Percentiles rank a stretch among this genome's conserved stretches.
Evolutionary conservation across 2,888 invertebrate genomes (phyloP).

Genomic region (Coleophora deauratella): DNA sequence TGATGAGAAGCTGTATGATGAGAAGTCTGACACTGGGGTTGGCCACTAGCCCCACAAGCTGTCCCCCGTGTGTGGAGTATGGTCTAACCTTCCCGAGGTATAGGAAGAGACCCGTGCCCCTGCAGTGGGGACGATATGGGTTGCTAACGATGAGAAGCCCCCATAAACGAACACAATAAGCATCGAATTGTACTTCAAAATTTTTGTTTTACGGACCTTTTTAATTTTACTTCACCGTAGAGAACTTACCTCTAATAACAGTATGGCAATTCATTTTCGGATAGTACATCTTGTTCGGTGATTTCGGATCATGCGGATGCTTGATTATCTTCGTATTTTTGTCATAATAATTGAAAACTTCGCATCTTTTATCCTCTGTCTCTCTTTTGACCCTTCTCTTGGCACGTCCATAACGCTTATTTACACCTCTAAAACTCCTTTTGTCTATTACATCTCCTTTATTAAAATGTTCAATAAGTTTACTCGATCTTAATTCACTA

Average conservation of each 20-base stretch:
- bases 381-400: slow-evolving; percentile 36
- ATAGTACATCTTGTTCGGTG: slow-evolving; percentile 33
- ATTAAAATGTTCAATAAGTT: slow-evolving; percentile 18
- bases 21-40: too few relatives aligned
- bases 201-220: too few relatives aligned
- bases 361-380: slow-evolving; percentile 32
- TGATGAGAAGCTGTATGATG: too few relatives aligned
- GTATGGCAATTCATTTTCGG: slow-evolving; percentile 46
- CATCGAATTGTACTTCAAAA: too few relatives aligned
- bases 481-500: not conserved
- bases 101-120: too few relatives aligned
- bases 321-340: slow-evolving; percentile 24
- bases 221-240: too few relatives aligned
- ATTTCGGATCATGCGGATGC: slow-evolving; percentile 41
- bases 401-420: not conserved
- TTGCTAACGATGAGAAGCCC: too few relatives aligned
- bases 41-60: too few relatives aligned
- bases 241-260: slow-evolving; percentile 44
- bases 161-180: too few relatives aligned
- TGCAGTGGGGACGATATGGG: too few relatives aligned
- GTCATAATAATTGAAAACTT: slow-evolving; percentile 27
- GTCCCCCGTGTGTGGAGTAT: too few relatives aligned
- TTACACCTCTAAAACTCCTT: slow-evolving; percentile 15
- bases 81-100: too few relatives aligned
- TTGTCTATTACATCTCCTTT: slow-evolving; percentile 27